phyloP scores from a whole-genome alignment of 2,797 vertebrate genomes.

The Chelon labrosus region DNA sequence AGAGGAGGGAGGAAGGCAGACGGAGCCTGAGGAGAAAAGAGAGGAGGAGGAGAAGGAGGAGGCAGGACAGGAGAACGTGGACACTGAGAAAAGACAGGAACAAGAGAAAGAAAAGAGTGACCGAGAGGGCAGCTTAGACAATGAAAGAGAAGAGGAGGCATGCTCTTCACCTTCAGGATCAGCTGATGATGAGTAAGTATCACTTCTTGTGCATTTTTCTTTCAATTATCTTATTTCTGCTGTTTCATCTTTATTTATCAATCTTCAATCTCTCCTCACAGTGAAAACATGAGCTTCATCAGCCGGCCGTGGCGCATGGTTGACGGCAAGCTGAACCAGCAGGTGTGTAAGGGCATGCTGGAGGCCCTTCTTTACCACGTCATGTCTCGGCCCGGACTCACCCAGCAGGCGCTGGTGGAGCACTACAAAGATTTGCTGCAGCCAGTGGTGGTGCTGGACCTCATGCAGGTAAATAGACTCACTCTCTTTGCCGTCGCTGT shows the following conservation, averaged over 20 bases:
- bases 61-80: conserved; percentile 1
- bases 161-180: background rate
- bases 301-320: conserved; percentile 94
- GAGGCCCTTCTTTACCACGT: conserved; percentile 92
- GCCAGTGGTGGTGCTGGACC: conserved; percentile 88
- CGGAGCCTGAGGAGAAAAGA: background rate
- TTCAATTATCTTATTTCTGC: background rate
- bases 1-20: conserved; percentile 2
- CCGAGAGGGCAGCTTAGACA: background rate
- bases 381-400: conserved; percentile 91
- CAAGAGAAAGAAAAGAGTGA: background rate
- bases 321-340: conserved; percentile 91
- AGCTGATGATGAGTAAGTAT: conserved; percentile 49
- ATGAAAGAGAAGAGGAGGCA: background rate
- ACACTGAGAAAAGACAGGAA: background rate
- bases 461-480: conserved; percentile 88
- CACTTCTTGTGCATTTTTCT: background rate
- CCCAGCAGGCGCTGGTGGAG: conserved; percentile 83
- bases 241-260: background rate
- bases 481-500: background rate
- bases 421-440: conserved; percentile 92
- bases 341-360: conserved; percentile 96
- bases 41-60: background rate
- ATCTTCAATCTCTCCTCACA: conserved; percentile 4
- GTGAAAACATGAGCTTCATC: conserved; percentile 83